Percentiles rank a stretch among this genome's conserved stretches.
phyloP scores from a whole-genome alignment of 2,888 invertebrate species.

The Eremobia ochroleuca region DNA sequence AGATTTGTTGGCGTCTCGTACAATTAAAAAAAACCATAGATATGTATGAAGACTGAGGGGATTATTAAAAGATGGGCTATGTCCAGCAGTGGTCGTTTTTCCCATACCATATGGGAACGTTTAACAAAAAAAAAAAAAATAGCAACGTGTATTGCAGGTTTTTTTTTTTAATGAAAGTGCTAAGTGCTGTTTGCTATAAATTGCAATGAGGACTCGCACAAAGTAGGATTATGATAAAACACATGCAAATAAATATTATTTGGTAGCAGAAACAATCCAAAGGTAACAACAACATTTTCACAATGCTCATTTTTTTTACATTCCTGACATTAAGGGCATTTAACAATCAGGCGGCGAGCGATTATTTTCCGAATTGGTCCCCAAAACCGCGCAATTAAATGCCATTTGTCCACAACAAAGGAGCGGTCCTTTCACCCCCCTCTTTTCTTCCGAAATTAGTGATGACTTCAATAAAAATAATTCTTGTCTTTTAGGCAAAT shows the following conservation, averaged over 20 bases:
- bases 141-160: no score
- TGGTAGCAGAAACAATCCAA: neutral
- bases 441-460: constrained; percentile 88
- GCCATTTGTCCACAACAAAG: constrained; percentile 89
- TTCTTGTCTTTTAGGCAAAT: constrained; percentile 91
- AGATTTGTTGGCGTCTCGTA: neutral
- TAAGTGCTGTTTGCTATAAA: neutral
- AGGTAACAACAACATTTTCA: constrained; percentile 2
- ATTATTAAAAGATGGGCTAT: no score
- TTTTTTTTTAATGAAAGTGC: no score
- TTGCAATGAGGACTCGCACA: neutral
- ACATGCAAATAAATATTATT: neutral
- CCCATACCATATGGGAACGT: no score
- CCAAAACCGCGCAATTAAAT: constrained; percentile 88
- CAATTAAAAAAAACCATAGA: neutral
- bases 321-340: constrained; percentile 34
- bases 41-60: no score
- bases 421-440: constrained; percentile 75
- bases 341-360: constrained; percentile 74
- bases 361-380: constrained; percentile 79
- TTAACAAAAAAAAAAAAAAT: no score
- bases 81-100: no score
- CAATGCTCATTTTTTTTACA: constrained; percentile 23
- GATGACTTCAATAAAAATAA: constrained; percentile 92
- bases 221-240: neutral